A percentile compares a stretch with the other conserved stretches of the same genome.
phyloP scores from a whole-genome alignment of 2,113 vertebrate genomes.

The Scophthalmus maximus region DNA sequence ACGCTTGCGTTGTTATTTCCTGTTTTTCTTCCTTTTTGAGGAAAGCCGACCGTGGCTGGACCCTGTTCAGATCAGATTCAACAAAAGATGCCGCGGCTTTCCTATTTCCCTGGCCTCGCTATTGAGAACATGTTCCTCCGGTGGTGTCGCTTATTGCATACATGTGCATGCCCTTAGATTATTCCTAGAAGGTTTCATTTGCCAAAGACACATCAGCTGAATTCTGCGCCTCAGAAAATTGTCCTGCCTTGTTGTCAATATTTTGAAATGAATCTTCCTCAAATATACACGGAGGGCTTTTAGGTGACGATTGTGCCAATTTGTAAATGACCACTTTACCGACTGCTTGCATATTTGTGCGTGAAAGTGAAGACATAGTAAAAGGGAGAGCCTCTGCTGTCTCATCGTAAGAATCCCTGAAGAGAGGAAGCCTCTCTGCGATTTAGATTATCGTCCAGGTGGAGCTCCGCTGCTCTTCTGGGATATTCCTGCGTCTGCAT shows the following conservation, averaged over 20 bases:
- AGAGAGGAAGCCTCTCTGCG: constrained; percentile 47
- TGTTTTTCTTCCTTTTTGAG: constrained; percentile 57
- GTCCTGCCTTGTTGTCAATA: too few species aligned
- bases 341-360: not conserved
- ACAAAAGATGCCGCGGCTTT: constrained; percentile 35
- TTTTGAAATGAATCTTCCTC: not conserved
- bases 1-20: constrained; percentile 70
- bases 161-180: constrained; percentile 22
- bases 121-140: constrained; percentile 25
- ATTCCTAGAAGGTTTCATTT: constrained; percentile 28
- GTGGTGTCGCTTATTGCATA: constrained; percentile 22
- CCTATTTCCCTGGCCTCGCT: constrained; percentile 13
- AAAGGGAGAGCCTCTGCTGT: not conserved
- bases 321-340: not conserved
- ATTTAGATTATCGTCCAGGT: constrained; percentile 67
- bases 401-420: too few species aligned
- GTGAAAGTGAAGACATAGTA: too few species aligned
- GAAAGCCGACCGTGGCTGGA: constrained; percentile 38
- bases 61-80: constrained; percentile 47
- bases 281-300: too few species aligned
- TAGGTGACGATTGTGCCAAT: too few species aligned
- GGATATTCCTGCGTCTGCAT: constrained; percentile 47
- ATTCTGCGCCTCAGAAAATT: too few species aligned
- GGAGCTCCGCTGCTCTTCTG: constrained; percentile 51
- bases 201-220: not conserved